Percentiles rank a stretch among this genome's conserved stretches.
Conservation (phyloP, 2,888 invertebrate species). For the Pterostichus madidus region DNA sequence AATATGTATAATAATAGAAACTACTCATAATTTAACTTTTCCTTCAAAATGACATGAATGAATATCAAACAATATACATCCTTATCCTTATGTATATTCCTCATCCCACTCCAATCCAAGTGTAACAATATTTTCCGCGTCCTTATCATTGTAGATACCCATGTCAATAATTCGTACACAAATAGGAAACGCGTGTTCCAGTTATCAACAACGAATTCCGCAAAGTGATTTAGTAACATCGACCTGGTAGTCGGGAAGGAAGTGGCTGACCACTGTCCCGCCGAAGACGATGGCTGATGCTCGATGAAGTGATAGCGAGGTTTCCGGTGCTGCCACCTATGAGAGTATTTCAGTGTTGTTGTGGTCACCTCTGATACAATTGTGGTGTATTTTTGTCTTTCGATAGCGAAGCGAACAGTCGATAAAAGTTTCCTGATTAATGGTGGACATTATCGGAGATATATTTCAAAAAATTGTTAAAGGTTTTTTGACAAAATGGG, state of each 20-base stretch:
- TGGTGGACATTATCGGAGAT: slow-evolving; percentile 28
- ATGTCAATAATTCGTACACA: neutral
- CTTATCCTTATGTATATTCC: no score
- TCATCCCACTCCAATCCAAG: no score
- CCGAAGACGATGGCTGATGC: slow-evolving; percentile 6
- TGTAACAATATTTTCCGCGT: no score
- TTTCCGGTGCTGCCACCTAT: slow-evolving; percentile 55
- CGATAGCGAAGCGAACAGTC: slow-evolving; percentile 19
- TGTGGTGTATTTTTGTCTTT: slow-evolving; percentile 18
- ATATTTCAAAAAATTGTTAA: slow-evolving; percentile 39
- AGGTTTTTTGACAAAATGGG: slow-evolving; percentile 27
- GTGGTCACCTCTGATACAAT: slow-evolving; percentile 40
- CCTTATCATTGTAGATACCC: no score
- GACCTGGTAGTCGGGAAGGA: neutral
- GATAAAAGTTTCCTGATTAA: slow-evolving; percentile 49
- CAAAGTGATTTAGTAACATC: slow-evolving; percentile 9
- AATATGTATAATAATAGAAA: no score
- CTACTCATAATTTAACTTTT: no score
- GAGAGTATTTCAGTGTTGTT: slow-evolving; percentile 50
- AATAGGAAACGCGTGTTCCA: neutral
- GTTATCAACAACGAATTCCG: slow-evolving; percentile 13
- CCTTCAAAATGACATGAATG: no score
- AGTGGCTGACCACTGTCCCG: slow-evolving; percentile 7
- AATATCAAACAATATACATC: no score
- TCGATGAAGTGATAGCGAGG: slow-evolving; percentile 1